Evolutionary conservation across 2,797 vertebrate genomes (phyloP), one percentile per base, ranked within the genome.

Genomic region (Neoniphon sammara): DNA sequence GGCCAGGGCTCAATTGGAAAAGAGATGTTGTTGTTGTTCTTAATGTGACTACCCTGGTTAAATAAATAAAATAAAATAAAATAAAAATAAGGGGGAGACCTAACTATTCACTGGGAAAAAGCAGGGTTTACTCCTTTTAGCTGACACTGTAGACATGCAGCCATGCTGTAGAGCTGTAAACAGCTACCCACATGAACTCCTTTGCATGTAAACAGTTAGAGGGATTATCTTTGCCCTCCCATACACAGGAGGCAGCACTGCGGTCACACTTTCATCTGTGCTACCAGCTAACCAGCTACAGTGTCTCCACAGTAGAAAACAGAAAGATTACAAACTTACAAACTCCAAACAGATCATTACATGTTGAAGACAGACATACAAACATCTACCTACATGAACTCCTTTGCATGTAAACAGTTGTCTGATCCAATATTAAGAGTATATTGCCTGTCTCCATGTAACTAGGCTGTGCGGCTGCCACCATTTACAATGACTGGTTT

Each of bases 401-500:
- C 23, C 4, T 7, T 11, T 17, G 25, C 53, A 27, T 23, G 42
- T 44, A 56, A 73, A 77, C 61, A 73, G 23, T 34, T 27, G 30
- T 23, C 20, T 68, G 15, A 46, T 1, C 46, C 57, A 53, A 72
- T 11, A 57, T 17, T 6, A 1, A 55, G 5, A 18, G 18, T 47
- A 17, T 4, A 18, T 47, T 14, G 30, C 4, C 25, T 17, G 53
- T 27, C 15, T 27, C 10, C 21, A 47, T 12, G 39, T 42, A 42
- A 42, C 39, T 8, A 55, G 53, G 23, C 53, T 54, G 52, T 14
- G 27, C 18, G 27, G 55, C 55, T 20, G 49, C 18, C n/a, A 57
- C 57, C 52, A 53, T 57, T 73, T 46, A 80, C 3, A 75, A 52
- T 31, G 62, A 80, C 57, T 61, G 58, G 25, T 25, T 77, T 27